Evolutionary conservation across 2,113 vertebrate species (phyloP).

Genomic region (Lampris megalopsis): DNA sequence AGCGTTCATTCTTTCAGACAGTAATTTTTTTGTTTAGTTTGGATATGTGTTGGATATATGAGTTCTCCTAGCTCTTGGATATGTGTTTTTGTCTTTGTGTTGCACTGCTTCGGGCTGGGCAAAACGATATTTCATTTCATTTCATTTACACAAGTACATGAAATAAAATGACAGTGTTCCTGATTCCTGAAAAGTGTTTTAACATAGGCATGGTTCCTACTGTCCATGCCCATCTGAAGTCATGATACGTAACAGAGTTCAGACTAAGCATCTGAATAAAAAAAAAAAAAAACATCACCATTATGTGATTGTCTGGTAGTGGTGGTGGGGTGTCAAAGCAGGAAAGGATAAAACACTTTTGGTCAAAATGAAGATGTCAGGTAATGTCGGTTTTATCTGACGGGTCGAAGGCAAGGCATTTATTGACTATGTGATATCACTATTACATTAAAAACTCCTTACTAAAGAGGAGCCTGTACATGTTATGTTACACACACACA

Average conservation of each 20-base stretch:
- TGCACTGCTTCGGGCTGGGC: too few relatives aligned
- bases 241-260: slow-evolving; percentile 43
- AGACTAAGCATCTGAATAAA: slow-evolving; percentile 44
- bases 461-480: background rate
- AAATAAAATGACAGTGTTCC: background rate
- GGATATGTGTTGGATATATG: too few relatives aligned
- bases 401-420: slow-evolving; percentile 8
- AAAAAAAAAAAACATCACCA: slow-evolving; percentile 57
- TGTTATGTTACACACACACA: background rate
- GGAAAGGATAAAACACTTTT: slow-evolving; percentile 25
- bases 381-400: slow-evolving; percentile 42
- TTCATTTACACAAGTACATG: slow-evolving; percentile 45
- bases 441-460: slow-evolving; percentile 22
- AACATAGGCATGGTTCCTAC: background rate
- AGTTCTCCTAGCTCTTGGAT: too few relatives aligned
- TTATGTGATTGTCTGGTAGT: slow-evolving; percentile 65
- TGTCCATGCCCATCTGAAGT: slow-evolving; percentile 25
- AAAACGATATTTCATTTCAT: slow-evolving; percentile 15
- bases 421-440: slow-evolving; percentile 4
- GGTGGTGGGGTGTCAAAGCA: slow-evolving; percentile 39
- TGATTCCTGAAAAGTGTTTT: too few relatives aligned
- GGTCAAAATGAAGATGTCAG: slow-evolving; percentile 18
- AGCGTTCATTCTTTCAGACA: too few relatives aligned
- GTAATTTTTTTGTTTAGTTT: too few relatives aligned
- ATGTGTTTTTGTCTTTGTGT: too few relatives aligned